Base-by-base conservation (phyloP, 1,140 invertebrate species). In the Proctacanthus coquilletti region DNA sequence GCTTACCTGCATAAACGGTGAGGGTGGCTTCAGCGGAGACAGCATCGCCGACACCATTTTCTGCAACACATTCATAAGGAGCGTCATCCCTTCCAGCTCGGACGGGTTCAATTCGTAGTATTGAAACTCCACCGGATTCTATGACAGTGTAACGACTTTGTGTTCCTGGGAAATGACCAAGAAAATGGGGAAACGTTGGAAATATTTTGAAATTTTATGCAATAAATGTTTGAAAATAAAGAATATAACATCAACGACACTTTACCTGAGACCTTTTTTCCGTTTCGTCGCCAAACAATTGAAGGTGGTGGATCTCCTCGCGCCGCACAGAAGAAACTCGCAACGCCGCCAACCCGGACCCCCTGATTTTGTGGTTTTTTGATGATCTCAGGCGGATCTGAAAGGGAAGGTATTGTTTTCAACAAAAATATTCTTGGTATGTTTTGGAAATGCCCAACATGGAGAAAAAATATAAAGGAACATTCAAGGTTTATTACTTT, bases 21-120 rank as follows among this genome's bases (percentile, higher is more conserved):
- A 98, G 73, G 25, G 74, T 79, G 18, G 89, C 89, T 45, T 83
- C 75, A 25, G 89, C 84, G 42, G 74, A 78, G 39, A 95, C 89
- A 10, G 88, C 84, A 64, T 94, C 89, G 2, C 89, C 92, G 8
- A 91, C 85, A 17, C 89, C 85, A 65, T 97, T 97, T 63, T 96
- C 91, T 1, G 92, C 93, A 34, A 94, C 75, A 61, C 94, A 98
- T 60, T 96, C 92, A 65, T 94, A 97, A 2, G 73, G 77, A 20
- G 84, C 80, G 57, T 92, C 85, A 58, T 95, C 88, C 37, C 87
- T 72, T 11, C 65, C 67, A 13, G 74, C 65, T 42, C 81, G 74
- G 9, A 92, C 87, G 0, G 88, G 86, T 52, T 96, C 89, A 46
- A 98, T 96, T 42, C 93, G 68, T 18, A 98, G 70, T 43, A 94